These are phyloP conservation scores for Myotis brandtii DNA, from an alignment of 2,113 vertebrate species.

Conservation along the genomic window DNA sequence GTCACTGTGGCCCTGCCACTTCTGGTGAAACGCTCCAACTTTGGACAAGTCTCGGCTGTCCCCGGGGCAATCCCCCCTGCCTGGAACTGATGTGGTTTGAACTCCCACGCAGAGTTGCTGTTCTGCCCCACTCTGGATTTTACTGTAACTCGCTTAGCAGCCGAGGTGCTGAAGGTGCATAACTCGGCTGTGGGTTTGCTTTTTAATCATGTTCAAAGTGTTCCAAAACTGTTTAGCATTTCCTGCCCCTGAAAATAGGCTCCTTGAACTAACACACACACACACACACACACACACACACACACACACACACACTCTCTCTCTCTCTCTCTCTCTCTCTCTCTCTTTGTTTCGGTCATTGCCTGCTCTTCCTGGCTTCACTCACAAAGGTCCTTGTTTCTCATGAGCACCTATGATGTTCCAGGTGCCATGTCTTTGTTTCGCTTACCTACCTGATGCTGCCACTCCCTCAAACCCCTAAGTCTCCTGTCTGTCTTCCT, in stretches of 20 bases:
- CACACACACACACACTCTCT: too few species aligned
- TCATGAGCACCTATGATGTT: not conserved
- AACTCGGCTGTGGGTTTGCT: conserved; percentile 68
- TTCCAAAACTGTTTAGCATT: conserved; percentile 60
- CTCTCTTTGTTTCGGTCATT: too few species aligned
- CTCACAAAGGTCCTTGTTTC: not conserved
- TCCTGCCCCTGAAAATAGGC: conserved; percentile 54
- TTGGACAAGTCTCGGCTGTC: conserved; percentile 41
- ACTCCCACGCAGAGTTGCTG: conserved; percentile 51
- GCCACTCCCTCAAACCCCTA: not conserved
- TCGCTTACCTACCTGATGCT: not conserved
- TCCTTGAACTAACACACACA: not conserved
- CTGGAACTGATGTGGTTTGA: conserved; percentile 58
- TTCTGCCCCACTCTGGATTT: conserved; percentile 78
- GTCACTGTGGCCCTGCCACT: not conserved
- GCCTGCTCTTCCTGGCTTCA: not conserved
- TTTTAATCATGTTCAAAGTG: conserved; percentile 59
- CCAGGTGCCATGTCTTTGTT: not conserved
- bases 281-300: too few species aligned
- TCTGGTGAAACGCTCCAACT: not conserved
- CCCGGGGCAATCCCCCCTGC: conserved; percentile 64
- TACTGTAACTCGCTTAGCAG: conserved; percentile 70
- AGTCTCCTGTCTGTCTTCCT: not conserved
- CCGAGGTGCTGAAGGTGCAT: conserved; percentile 60
- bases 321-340: too few species aligned